Conservation (phyloP, 1,140 invertebrate species). For the Ceratitis capitata region DNA sequence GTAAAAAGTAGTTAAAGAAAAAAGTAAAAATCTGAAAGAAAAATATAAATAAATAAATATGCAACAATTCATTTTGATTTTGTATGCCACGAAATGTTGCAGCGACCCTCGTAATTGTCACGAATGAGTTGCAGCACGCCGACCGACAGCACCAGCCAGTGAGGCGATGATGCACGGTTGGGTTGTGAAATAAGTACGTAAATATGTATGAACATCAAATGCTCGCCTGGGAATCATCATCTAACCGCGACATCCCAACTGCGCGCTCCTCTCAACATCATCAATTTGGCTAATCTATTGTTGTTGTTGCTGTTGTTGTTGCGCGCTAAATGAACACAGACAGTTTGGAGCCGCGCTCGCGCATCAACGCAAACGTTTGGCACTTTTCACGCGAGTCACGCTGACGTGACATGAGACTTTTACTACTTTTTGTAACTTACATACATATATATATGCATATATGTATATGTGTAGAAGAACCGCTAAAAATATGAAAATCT, state of each 20-base stretch:
- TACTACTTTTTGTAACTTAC: background rate
- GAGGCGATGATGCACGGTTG: background rate
- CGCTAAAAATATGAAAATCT: background rate
- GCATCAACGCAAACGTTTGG: constrained; percentile 48
- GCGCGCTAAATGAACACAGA: no score
- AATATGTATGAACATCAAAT: background rate
- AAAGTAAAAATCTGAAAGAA: no score
- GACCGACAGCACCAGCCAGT: background rate
- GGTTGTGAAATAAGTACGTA: background rate
- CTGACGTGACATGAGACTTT: constrained; percentile 55
- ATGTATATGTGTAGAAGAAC: background rate
- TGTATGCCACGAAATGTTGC: constrained; percentile 39
- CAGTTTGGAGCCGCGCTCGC: constrained; percentile 56
- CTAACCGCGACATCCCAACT: background rate
- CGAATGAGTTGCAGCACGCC: background rate
- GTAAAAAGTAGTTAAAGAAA: background rate
- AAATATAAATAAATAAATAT: constrained; percentile 3
- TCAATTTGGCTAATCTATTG: constrained; percentile 54
- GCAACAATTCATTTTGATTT: constrained; percentile 39
- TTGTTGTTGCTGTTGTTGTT: constrained; percentile 29
- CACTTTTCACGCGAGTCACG: constrained; percentile 52
- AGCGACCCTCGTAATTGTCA: constrained; percentile 26
- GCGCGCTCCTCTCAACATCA: background rate
- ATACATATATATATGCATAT: background rate
- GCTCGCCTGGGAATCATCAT: constrained; percentile 1